Conservation (phyloP, 35 echinoderm and acorn worm genomes). For the Apostichopus parvimensis region DNA sequence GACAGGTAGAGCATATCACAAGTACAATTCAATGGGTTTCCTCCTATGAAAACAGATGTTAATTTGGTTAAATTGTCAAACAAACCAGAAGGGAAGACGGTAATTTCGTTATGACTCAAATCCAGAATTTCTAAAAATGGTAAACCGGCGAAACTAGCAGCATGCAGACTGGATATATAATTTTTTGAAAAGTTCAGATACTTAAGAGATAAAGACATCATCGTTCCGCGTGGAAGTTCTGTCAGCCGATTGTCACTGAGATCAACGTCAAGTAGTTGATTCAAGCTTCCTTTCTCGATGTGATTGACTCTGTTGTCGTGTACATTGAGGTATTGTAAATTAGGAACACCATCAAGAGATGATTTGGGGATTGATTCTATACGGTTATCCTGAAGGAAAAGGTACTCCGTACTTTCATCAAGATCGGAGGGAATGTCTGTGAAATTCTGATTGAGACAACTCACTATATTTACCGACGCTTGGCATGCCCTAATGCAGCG, state of each 20-base stretch:
- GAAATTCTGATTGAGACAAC: constrained; percentile 19
- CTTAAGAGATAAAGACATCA: background rate
- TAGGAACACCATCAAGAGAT: background rate
- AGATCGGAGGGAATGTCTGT: constrained; percentile 38
- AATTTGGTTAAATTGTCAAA: constrained; percentile 33
- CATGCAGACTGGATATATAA: constrained; percentile 10
- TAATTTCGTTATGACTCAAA: constrained; percentile 46
- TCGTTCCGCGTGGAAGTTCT: background rate
- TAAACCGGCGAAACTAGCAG: constrained; percentile 12
- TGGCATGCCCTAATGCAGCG: constrained; percentile 11
- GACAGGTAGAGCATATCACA: constrained; percentile 53
- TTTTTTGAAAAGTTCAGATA: constrained; percentile 35
- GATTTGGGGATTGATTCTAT: background rate
- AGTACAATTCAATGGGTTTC: constrained; percentile 28
- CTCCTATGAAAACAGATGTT: constrained; percentile 12
- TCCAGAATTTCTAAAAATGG: constrained; percentile 17
- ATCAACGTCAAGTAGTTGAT: constrained; percentile 10
- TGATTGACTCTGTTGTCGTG: constrained; percentile 1
- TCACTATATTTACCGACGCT: background rate
- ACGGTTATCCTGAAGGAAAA: constrained; percentile 22
- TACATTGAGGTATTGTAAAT: constrained; percentile 27
- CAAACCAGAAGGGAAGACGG: background rate
- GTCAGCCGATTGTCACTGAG: constrained; percentile 12
- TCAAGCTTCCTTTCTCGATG: constrained; percentile 6
- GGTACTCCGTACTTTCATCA: background rate